phyloP scores from a whole-genome alignment of 2,113 vertebrate species.

The Sceloporus tristichus region DNA sequence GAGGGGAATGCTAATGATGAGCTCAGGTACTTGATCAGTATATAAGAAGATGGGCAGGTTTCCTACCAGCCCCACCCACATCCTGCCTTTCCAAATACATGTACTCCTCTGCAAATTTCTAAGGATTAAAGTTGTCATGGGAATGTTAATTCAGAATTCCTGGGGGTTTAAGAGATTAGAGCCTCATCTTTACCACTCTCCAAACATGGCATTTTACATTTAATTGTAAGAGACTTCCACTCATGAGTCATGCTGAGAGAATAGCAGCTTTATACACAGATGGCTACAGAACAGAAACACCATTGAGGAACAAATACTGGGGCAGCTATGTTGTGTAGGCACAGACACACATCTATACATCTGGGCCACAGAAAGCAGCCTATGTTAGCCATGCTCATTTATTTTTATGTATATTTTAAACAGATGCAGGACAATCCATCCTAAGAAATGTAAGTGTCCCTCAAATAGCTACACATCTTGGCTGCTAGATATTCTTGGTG shows the following conservation, averaged over 20 bases:
- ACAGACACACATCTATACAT: conserved; percentile 13
- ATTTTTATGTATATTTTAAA: not conserved
- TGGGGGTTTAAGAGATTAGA: conserved; percentile 32
- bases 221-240: conserved; percentile 41
- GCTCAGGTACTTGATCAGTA: conserved; percentile 7
- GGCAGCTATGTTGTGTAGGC: conserved; percentile 18
- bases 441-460: not conserved
- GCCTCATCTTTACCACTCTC: conserved; percentile 27
- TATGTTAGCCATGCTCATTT: not conserved
- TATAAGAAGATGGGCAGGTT: conserved; percentile 7
- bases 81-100: not conserved
- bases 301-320: conserved; percentile 41
- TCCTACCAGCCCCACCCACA: not conserved
- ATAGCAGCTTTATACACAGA: conserved; percentile 41
- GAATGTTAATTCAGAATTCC: conserved; percentile 39
- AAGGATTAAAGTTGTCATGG: conserved; percentile 42
- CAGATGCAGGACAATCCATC: not conserved
- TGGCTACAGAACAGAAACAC: conserved; percentile 32
- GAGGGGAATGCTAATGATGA: not conserved
- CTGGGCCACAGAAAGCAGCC: not conserved
- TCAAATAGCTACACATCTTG: not conserved
- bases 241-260: conserved; percentile 35
- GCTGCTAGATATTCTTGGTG: not conserved
- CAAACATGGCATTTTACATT: conserved; percentile 35
- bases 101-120: conserved; percentile 27